Conservation (phyloP, 2,113 vertebrate genomes). For the Clupea harengus region DNA sequence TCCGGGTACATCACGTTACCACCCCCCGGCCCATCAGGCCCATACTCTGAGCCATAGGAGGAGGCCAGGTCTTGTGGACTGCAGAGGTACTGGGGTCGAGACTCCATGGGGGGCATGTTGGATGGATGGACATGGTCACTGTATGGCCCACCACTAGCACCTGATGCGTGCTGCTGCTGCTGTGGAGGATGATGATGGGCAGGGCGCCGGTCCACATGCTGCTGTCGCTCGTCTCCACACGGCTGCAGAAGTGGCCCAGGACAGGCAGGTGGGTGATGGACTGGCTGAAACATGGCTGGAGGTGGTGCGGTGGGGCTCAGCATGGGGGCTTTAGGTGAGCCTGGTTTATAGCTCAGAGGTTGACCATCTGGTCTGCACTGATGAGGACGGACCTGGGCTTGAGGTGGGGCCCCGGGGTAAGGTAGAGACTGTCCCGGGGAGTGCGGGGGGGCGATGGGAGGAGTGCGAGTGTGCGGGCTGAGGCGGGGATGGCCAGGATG, state of each 20-base stretch:
- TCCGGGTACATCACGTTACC: slow-evolving; percentile 64
- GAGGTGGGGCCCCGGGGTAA: slow-evolving; percentile 55
- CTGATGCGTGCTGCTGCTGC: slow-evolving; percentile 52
- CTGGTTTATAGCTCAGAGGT: slow-evolving; percentile 55
- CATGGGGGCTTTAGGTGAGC: slow-evolving; percentile 62
- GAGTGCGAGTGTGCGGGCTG: slow-evolving; percentile 63
- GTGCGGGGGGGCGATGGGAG: slow-evolving; percentile 56
- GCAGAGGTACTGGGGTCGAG: slow-evolving; percentile 66
- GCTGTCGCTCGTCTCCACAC: slow-evolving; percentile 58
- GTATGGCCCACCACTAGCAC: slow-evolving; percentile 57
- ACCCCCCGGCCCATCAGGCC: slow-evolving; percentile 61
- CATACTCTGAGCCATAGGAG: slow-evolving; percentile 70
- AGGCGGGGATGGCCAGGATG: slow-evolving; percentile 60
- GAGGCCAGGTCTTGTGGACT: slow-evolving; percentile 63
- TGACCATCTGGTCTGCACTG: slow-evolving; percentile 66
- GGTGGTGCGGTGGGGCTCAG: slow-evolving; percentile 57
- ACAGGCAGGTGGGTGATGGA: slow-evolving; percentile 61
- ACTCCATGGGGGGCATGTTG: slow-evolving; percentile 62
- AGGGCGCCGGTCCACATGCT: slow-evolving; percentile 61
- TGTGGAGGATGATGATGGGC: slow-evolving; percentile 65
- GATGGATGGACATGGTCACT: slow-evolving; percentile 64
- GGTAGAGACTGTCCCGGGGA: slow-evolving; percentile 59
- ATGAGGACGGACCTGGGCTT: slow-evolving; percentile 56
- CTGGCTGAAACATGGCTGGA: slow-evolving; percentile 62
- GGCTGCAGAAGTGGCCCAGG: slow-evolving; percentile 63